Conservation (phyloP, 2,888 invertebrate genomes). For the Dysmachus trigonus region DNA sequence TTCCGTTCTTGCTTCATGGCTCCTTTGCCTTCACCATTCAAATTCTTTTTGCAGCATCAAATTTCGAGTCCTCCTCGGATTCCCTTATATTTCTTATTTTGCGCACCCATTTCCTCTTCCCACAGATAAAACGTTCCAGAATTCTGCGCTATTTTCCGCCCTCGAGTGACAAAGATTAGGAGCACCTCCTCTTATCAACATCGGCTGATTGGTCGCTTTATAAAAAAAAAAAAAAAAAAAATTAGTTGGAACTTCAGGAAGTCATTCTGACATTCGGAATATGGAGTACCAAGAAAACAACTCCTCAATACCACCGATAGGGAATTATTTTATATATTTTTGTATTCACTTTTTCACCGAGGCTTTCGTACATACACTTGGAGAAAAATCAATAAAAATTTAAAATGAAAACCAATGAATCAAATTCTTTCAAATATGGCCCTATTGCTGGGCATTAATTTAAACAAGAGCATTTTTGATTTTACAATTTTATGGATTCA, state of each 20-base stretch:
- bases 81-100: background rate
- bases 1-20: background rate
- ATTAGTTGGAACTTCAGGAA: background rate
- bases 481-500: too few relatives aligned
- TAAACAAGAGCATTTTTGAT: too few relatives aligned
- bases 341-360: background rate
- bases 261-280: background rate
- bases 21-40: background rate
- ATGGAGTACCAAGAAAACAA: background rate
- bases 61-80: background rate
- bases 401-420: too few relatives aligned
- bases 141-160: background rate
- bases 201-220: background rate
- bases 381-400: too few relatives aligned
- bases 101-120: background rate
- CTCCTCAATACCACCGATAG: background rate
- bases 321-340: background rate
- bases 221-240: background rate
- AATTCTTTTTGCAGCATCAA: background rate
- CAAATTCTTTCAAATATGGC: too few relatives aligned
- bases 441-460: too few relatives aligned
- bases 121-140: background rate
- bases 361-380: too few relatives aligned
- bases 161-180: background rate
- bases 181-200: background rate